phyloP scores from a whole-genome alignment of 2,797 vertebrate species.

The Lates japonicus region DNA sequence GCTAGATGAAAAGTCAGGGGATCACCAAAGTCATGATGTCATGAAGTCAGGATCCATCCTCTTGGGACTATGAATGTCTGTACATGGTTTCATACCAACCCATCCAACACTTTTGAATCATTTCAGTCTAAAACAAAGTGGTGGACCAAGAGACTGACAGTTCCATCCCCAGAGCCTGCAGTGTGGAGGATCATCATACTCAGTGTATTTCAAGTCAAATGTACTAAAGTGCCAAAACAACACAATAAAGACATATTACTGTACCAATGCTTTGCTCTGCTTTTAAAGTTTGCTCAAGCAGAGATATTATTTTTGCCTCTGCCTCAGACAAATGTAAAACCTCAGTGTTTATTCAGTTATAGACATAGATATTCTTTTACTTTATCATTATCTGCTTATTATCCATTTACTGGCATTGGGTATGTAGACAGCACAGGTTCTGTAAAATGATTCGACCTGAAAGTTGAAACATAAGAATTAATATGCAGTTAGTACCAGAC shows the following conservation, averaged over 20 bases:
- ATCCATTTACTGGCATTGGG: constrained; percentile 43
- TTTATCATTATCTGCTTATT: no score
- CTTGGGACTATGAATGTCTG: not conserved
- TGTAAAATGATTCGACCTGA: constrained; percentile 55
- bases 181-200: not conserved
- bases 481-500: constrained; percentile 78
- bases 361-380: no score
- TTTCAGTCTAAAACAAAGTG: no score
- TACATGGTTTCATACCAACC: not conserved
- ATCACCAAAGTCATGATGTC: no score
- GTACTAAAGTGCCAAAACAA: not conserved
- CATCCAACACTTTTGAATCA: not conserved
- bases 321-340: no score
- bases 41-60: not conserved
- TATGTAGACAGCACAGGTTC: constrained; percentile 37
- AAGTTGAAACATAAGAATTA: no score
- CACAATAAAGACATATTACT: not conserved
- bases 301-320: no score
- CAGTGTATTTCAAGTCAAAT: not conserved
- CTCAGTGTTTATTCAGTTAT: no score
- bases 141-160: no score
- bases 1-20: not conserved
- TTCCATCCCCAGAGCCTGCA: not conserved
- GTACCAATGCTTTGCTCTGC: not conserved
- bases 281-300: no score